These are phyloP conservation scores for Aricia agestis DNA, from an alignment of 1,140 invertebrate species.

Conservation along the genomic window DNA sequence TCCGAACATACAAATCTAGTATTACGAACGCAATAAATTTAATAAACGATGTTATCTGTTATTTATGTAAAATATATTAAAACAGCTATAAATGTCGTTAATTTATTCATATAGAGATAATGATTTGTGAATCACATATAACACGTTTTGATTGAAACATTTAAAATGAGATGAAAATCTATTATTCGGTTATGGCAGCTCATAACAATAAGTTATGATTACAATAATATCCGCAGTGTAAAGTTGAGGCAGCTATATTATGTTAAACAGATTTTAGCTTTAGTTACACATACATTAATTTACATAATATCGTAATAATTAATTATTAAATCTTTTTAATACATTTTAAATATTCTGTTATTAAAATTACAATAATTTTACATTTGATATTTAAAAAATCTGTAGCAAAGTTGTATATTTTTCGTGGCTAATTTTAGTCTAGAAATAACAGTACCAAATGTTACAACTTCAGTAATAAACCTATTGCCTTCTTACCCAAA, in stretches of 20 bases:
- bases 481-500: too few species aligned
- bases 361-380: too few species aligned
- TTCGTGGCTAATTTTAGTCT: too few species aligned
- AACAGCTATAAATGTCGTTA: slow-evolving; percentile 1
- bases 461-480: too few species aligned
- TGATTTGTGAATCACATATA: not conserved
- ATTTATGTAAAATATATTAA: slow-evolving; percentile 8
- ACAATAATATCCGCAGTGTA: not conserved
- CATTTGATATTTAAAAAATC: too few species aligned
- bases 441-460: too few species aligned
- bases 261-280: not conserved
- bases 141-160: slow-evolving; percentile 1
- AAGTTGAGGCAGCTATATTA: not conserved
- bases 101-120: not conserved
- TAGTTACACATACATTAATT: not conserved
- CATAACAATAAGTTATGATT: not conserved
- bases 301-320: not conserved
- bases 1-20: not conserved
- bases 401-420: too few species aligned
- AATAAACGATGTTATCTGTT: slow-evolving; percentile 10
- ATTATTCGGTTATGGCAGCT: not conserved
- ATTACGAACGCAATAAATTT: slow-evolving; percentile 4
- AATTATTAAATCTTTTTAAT: too few species aligned
- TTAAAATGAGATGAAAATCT: not conserved
- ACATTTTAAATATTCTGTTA: too few species aligned